A percentile compares a stretch with the other conserved stretches of the same genome.
phyloP scores from a whole-genome alignment of 2,888 invertebrate genomes.

The Nemotelus pantherinus region DNA sequence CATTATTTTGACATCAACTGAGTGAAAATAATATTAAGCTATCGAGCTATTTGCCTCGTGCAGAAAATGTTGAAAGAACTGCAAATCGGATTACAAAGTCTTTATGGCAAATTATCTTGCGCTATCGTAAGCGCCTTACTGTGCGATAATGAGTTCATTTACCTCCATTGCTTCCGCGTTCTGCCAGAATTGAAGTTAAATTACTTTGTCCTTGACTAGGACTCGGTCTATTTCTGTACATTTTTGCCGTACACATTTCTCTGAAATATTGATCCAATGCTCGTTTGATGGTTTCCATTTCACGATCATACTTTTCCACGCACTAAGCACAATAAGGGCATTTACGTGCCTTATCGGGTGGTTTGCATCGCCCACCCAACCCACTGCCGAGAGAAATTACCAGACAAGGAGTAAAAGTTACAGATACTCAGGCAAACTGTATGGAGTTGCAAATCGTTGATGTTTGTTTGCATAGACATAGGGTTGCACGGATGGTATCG shows the following conservation, averaged over 20 bases:
- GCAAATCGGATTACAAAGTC: too few species aligned
- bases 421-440: too few species aligned
- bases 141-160: constrained; percentile 13
- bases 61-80: too few species aligned
- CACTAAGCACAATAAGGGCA: constrained; percentile 17
- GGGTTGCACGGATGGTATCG: too few species aligned
- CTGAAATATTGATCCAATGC: constrained; percentile 7
- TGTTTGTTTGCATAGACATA: too few species aligned
- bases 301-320: constrained; percentile 8
- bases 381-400: neutral
- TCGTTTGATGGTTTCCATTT: neutral
- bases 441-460: too few species aligned
- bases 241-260: neutral
- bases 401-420: neutral
- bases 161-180: neutral
- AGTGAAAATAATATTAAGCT: too few species aligned
- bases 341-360: constrained; percentile 3
- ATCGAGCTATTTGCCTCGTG: too few species aligned
- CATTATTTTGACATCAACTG: too few species aligned
- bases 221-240: neutral
- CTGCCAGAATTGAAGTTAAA: too few species aligned
- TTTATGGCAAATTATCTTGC: neutral
- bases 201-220: too few species aligned
- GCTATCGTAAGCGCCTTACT: neutral
- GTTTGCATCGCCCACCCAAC: neutral